These are phyloP conservation scores for Baccha elongata DNA, from an alignment of 2,888 invertebrate genomes.

Conservation along the genomic window DNA sequence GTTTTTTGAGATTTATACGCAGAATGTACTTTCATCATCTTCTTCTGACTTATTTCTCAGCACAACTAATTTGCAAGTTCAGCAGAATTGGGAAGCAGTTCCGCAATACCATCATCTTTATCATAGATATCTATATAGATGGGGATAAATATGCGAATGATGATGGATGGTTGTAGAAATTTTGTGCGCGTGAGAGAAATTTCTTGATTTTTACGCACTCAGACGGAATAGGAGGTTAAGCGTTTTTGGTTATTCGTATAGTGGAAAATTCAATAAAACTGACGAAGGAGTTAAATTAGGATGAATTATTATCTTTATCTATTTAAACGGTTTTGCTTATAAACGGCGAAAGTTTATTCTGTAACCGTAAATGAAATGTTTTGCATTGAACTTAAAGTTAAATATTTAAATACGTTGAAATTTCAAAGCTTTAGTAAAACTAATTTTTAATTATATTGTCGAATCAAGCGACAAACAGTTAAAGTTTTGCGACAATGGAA, in stretches of 20 bases:
- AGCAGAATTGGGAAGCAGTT: constrained; percentile 47
- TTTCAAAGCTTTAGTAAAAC: too few relatives aligned
- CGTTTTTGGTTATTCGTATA: constrained; percentile 57
- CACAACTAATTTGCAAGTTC: constrained; percentile 72
- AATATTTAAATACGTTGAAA: too few relatives aligned
- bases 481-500: too few relatives aligned
- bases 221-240: constrained; percentile 65
- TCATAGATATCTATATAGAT: not conserved
- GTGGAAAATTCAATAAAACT: constrained; percentile 70
- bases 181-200: constrained; percentile 36
- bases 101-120: not conserved
- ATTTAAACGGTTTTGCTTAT: too few relatives aligned
- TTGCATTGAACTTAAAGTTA: too few relatives aligned
- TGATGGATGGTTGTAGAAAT: constrained; percentile 58
- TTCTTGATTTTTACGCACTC: constrained; percentile 64
- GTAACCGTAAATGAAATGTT: too few relatives aligned
- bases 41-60: constrained; percentile 40
- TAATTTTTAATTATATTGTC: too few relatives aligned
- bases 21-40: constrained; percentile 54
- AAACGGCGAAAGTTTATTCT: too few relatives aligned
- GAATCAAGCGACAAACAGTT: too few relatives aligned
- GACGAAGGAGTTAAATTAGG: constrained; percentile 64
- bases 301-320: constrained; percentile 42
- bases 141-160: not conserved
- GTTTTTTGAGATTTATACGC: constrained; percentile 43